These are phyloP conservation scores for Diorhabda sublineata DNA, from an alignment of 1,140 invertebrate species.

Conservation along the genomic window DNA sequence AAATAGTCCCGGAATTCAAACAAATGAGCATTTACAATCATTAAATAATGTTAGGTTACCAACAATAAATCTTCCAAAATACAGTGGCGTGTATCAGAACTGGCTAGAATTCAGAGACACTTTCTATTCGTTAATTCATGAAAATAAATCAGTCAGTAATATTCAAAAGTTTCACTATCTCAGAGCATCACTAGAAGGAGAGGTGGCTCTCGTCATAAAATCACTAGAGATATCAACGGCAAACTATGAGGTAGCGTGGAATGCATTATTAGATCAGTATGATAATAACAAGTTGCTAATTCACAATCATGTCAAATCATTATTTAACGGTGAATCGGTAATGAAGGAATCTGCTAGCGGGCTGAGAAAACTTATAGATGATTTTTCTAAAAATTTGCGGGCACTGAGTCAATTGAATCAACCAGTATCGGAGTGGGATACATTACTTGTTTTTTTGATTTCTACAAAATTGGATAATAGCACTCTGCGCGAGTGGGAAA, in stretches of 20 bases:
- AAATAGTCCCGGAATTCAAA: constrained; percentile 6
- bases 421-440: constrained; percentile 32
- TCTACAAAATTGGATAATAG: constrained; percentile 21
- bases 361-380: constrained; percentile 28
- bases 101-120: background rate
- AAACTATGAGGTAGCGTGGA: constrained; percentile 6
- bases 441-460: constrained; percentile 29
- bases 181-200: constrained; percentile 32
- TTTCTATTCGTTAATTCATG: no score
- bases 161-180: constrained; percentile 42
- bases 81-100: background rate
- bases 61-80: background rate
- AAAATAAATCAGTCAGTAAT: background rate
- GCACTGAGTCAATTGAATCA: constrained; percentile 25
- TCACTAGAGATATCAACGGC: constrained; percentile 28
- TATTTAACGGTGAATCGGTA: constrained; percentile 17
- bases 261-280: constrained; percentile 19
- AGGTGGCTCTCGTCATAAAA: constrained; percentile 34
- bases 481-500: constrained; percentile 25
- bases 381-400: constrained; percentile 28
- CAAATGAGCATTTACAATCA: constrained; percentile 3
- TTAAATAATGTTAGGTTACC: background rate
- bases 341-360: constrained; percentile 20
- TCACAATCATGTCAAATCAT: constrained; percentile 19
- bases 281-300: constrained; percentile 23